phyloP scores from a whole-genome alignment of 2,797 vertebrate genomes.

The Ctenosaura bakeri region DNA sequence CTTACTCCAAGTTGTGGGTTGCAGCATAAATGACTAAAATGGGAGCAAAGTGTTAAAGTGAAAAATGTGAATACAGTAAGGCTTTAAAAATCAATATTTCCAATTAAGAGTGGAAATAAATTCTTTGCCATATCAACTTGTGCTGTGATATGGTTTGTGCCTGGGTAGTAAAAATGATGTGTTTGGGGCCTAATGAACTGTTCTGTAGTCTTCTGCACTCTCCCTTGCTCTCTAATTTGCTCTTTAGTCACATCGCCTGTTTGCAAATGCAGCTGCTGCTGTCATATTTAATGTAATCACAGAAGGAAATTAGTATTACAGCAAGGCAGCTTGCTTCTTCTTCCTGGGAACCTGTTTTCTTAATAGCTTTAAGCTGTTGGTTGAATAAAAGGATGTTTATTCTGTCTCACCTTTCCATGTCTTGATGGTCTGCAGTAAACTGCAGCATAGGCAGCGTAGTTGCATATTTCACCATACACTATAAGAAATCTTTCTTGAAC shows the following conservation, averaged over 20 bases:
- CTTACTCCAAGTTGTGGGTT: not conserved
- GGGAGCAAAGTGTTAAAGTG: not conserved
- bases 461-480: not conserved
- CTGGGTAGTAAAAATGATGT: conserved; percentile 33
- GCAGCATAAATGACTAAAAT: not conserved
- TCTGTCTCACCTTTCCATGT: conserved; percentile 15
- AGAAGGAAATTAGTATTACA: conserved; percentile 38
- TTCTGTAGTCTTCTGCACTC: conserved; percentile 10
- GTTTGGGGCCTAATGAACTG: conserved; percentile 14
- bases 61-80: not conserved
- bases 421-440: conserved; percentile 13
- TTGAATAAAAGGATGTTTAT: conserved; percentile 42
- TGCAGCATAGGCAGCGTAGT: not conserved
- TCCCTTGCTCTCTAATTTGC: conserved; percentile 12
- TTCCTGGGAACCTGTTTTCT: conserved; percentile 36
- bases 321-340: conserved; percentile 16
- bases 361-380: conserved; percentile 14
- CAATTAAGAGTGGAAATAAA: conserved; percentile 46
- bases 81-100: not conserved
- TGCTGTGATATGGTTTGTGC: conserved; percentile 29
- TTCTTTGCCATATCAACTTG: conserved; percentile 44
- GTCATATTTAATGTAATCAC: conserved; percentile 37
- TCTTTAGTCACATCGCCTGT: conserved; percentile 26
- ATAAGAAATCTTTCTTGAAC: not conserved
- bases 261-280: conserved; percentile 46